These are phyloP conservation scores for Tenthredo mesomela DNA, from an alignment of 2,888 invertebrate species.

Conservation along the genomic window DNA sequence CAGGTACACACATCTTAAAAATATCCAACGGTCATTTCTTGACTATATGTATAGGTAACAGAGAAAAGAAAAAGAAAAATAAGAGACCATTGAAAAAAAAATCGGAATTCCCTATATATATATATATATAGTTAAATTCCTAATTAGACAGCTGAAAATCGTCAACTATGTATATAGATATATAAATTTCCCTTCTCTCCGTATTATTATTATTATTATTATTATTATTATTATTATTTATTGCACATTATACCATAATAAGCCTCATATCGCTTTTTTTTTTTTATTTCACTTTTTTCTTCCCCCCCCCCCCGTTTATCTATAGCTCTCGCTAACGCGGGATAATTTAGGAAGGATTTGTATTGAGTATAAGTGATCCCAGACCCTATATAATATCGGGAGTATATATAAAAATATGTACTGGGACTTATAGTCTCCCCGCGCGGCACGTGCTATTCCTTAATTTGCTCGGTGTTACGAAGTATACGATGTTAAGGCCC, in stretches of 20 bases:
- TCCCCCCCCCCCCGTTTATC: background rate
- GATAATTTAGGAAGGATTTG: background rate
- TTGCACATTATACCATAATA: background rate
- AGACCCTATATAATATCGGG: background rate
- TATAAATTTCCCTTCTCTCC: background rate
- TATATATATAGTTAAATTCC: background rate
- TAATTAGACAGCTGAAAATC: background rate
- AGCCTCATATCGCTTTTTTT: background rate
- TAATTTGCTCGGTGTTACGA: background rate
- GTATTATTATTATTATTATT: too few species aligned
- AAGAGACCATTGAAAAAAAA: background rate
- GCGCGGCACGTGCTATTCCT: conserved; percentile 24
- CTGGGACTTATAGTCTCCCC: background rate
- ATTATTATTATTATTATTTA: too few species aligned
- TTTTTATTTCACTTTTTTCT: background rate
- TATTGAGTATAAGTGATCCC: too few species aligned
- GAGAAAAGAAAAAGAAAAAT: background rate
- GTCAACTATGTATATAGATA: background rate
- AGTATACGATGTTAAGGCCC: background rate
- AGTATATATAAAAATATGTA: too few species aligned
- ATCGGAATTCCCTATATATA: too few species aligned
- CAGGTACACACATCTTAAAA: background rate
- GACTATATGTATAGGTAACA: background rate
- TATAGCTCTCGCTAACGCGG: background rate
- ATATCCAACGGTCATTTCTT: background rate